A percentile compares a stretch with the other conserved stretches of the same genome.
These are phyloP conservation scores for Benitochromis conjunctus DNA, from an alignment of 2,113 vertebrate genomes.

Conservation along the genomic window DNA sequence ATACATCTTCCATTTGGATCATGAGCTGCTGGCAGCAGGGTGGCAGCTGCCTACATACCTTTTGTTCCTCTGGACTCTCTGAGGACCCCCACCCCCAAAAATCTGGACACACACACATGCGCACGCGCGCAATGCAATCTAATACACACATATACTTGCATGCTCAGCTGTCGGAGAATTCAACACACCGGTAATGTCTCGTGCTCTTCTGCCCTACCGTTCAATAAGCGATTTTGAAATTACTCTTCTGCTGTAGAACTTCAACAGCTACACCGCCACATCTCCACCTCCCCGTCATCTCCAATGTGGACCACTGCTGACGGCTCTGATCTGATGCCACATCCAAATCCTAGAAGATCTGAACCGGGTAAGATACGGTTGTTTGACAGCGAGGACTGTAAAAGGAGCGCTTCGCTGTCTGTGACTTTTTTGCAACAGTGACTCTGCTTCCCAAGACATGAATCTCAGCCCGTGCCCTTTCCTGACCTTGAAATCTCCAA, in stretches of 20 bases:
- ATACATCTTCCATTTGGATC: conserved; percentile 51
- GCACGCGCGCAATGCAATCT: neutral
- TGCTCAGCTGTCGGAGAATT: conserved; percentile 63
- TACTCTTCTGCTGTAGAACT: conserved; percentile 13
- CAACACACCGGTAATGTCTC: conserved; percentile 41
- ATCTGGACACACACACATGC: neutral
- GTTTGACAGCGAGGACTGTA: neutral
- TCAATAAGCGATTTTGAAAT: neutral
- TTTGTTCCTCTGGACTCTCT: conserved; percentile 59
- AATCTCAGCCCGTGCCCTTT: conserved; percentile 57
- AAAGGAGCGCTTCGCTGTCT: conserved; percentile 12
- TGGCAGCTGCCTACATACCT: conserved; percentile 72
- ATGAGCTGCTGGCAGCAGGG: conserved; percentile 39
- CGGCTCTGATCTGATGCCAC: neutral
- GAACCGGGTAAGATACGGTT: neutral
- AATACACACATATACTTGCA: neutral
- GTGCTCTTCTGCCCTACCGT: conserved; percentile 20
- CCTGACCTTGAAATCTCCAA: conserved; percentile 69
- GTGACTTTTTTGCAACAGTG: conserved; percentile 14
- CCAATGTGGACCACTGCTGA: neutral
- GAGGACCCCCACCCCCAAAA: neutral
- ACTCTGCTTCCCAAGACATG: conserved; percentile 63
- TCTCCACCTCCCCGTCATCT: neutral
- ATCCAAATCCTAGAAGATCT: neutral
- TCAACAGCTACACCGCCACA: neutral